Evolutionary conservation across 2,888 invertebrate species (phyloP).

Genomic region (Pterostichus niger): DNA sequence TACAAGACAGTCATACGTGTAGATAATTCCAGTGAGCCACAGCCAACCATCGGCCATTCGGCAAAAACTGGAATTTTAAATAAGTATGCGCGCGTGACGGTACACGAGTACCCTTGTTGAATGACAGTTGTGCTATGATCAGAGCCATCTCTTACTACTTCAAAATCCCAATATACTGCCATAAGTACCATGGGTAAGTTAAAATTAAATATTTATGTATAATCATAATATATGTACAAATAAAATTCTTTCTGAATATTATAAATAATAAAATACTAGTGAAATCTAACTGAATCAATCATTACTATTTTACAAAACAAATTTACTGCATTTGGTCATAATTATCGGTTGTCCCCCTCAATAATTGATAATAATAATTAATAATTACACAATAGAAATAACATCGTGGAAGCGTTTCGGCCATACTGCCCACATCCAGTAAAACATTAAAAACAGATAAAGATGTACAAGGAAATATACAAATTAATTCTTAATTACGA

Average conservation of each 20-base stretch:
- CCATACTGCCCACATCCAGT: constrained; percentile 22
- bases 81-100: too few relatives aligned
- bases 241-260: constrained; percentile 33
- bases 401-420: constrained; percentile 62
- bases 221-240: constrained; percentile 59
- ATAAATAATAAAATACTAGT: constrained; percentile 61
- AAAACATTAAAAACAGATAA: constrained; percentile 17
- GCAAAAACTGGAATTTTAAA: neutral
- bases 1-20: neutral
- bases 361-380: constrained; percentile 25
- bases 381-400: constrained; percentile 57
- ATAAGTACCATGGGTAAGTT: constrained; percentile 63
- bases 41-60: constrained; percentile 13
- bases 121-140: too few relatives aligned
- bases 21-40: constrained; percentile 5
- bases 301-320: constrained; percentile 28
- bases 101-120: too few relatives aligned
- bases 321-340: constrained; percentile 61
- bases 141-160: too few relatives aligned
- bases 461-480: constrained; percentile 43
- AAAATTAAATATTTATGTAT: constrained; percentile 47
- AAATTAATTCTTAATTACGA: constrained; percentile 37
- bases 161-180: constrained; percentile 48
- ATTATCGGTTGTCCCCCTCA: constrained; percentile 23
- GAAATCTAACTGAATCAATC: constrained; percentile 8